A percentile compares a stretch with the other conserved stretches of the same genome.
Conservation (phyloP, 2,888 invertebrate genomes). For the Gisinianus flammeolus region DNA sequence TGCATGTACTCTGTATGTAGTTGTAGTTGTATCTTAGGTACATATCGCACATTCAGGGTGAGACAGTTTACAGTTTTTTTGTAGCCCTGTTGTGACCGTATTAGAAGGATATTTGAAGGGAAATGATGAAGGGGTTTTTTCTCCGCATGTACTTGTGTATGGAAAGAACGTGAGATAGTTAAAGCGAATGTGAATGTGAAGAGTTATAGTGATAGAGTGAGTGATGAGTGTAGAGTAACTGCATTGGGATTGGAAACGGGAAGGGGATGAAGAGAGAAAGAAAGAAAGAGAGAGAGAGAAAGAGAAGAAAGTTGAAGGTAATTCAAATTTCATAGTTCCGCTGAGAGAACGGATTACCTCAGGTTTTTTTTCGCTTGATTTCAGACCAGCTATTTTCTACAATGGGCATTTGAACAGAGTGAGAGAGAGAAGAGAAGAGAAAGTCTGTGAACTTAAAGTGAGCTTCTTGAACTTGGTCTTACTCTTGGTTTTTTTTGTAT, state of each 20-base stretch:
- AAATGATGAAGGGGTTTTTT: background rate
- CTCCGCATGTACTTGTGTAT: background rate
- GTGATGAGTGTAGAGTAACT: background rate
- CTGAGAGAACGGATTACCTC: conserved; percentile 49
- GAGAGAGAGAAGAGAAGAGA: background rate
- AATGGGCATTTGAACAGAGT: background rate
- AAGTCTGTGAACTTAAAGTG: conserved; percentile 8
- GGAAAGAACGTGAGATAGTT: background rate
- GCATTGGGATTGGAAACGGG: background rate
- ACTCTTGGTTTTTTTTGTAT: no score
- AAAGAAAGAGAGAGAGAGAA: conserved; percentile 26
- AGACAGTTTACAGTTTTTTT: no score
- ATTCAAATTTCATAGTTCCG: conserved; percentile 56
- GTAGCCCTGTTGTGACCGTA: no score
- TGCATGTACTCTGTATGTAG: no score
- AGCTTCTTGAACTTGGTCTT: conserved; percentile 1
- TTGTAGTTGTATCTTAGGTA: no score
- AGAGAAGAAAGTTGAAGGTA: conserved; percentile 37
- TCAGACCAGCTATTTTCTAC: conserved; percentile 27
- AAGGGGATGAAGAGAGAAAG: conserved; percentile 30
- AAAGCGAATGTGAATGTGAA: background rate
- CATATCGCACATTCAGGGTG: no score
- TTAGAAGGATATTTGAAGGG: background rate
- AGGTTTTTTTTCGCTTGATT: conserved; percentile 43
- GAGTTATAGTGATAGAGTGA: background rate